Evolutionary conservation across 2,888 invertebrate species (phyloP).

Genomic region (Disparrhopalites patrizii): DNA sequence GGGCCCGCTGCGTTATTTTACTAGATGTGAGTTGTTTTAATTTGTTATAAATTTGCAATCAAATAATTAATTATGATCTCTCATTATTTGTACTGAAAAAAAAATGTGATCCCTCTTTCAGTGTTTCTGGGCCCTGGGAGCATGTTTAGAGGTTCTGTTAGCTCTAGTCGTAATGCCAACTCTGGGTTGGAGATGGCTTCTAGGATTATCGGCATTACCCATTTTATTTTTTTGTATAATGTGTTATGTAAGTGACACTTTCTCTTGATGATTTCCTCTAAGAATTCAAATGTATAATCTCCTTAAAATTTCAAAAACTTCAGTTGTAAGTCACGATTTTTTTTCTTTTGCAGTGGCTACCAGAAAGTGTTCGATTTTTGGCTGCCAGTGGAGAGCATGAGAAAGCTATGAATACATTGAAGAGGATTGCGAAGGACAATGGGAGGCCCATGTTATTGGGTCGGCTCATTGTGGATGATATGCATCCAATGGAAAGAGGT

Average conservation of each 20-base stretch:
- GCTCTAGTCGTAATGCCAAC: slow-evolving; percentile 88
- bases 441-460: slow-evolving; percentile 83
- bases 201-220: slow-evolving; percentile 86
- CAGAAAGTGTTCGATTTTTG: slow-evolving; percentile 86
- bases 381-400: slow-evolving; percentile 82
- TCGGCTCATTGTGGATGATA: slow-evolving; percentile 69
- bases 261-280: not conserved
- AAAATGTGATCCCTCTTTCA: too few relatives aligned
- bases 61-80: too few relatives aligned
- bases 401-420: slow-evolving; percentile 75
- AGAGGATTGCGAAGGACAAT: slow-evolving; percentile 82
- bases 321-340: too few relatives aligned
- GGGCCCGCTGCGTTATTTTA: slow-evolving; percentile 91
- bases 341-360: slow-evolving; percentile 73
- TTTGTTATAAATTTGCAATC: slow-evolving; percentile 28
- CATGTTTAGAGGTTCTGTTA: slow-evolving; percentile 85
- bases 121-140: slow-evolving; percentile 96
- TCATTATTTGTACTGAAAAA: slow-evolving; percentile 10
- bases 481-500: slow-evolving; percentile 59
- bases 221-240: slow-evolving; percentile 69
- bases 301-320: not conserved
- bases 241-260: slow-evolving; percentile 63
- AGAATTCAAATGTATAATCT: not conserved
- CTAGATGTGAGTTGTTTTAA: slow-evolving; percentile 73
- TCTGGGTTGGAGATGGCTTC: slow-evolving; percentile 84